Conservation (phyloP, 2,797 vertebrate species). For the Peromyscus attwateri region DNA sequence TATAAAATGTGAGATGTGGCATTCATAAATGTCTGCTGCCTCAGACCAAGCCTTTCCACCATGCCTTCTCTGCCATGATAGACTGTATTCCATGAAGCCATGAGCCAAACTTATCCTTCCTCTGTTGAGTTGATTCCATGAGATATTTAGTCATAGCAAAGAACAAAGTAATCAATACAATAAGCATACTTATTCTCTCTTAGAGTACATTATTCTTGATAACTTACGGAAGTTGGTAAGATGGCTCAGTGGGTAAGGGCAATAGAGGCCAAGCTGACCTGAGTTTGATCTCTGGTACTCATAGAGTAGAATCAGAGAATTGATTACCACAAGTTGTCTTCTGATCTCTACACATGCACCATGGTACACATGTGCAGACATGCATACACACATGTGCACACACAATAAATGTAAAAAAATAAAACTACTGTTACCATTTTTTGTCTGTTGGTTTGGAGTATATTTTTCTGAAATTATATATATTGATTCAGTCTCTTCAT, state of each 20-base stretch:
- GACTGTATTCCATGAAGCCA: not conserved
- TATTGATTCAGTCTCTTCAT: not conserved
- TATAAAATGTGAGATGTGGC: not conserved
- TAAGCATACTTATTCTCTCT: not conserved
- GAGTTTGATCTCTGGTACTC: not conserved
- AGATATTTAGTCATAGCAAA: not conserved
- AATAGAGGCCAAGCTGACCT: not conserved
- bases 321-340: not conserved
- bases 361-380: not conserved
- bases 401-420: not conserved
- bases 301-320: not conserved
- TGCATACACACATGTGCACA: not conserved
- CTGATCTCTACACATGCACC: not conserved
- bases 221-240: not conserved
- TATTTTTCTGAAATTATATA: not conserved
- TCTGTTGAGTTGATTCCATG: not conserved
- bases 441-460: not conserved
- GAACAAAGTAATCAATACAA: not conserved
- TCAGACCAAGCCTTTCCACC: not conserved
- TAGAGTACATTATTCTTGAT: not conserved
- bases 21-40: not conserved
- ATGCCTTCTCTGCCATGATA: not conserved
- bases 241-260: not conserved
- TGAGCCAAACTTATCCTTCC: not conserved
- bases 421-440: not conserved